phyloP scores from a whole-genome alignment of 2,888 invertebrate species.

The Drosophila picticornis region DNA sequence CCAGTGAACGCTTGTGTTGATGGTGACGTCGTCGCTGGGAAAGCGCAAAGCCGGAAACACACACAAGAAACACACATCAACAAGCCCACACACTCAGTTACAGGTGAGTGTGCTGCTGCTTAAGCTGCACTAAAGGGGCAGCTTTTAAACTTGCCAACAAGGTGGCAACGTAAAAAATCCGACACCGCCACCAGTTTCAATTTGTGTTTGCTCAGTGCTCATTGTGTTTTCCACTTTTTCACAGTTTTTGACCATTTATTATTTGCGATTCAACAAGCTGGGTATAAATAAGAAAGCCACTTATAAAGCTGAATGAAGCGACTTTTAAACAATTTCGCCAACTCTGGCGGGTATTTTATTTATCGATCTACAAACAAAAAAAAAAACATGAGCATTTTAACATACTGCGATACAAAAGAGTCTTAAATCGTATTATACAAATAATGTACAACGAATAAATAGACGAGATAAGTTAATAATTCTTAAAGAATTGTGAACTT shows the following conservation, averaged over 20 bases:
- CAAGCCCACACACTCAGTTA: constrained; percentile 14
- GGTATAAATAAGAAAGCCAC: constrained; percentile 60
- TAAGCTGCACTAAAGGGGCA: constrained; percentile 61
- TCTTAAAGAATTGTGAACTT: neutral
- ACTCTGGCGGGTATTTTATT: constrained; percentile 2
- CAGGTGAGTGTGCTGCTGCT: constrained; percentile 31
- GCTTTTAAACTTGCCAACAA: constrained; percentile 72
- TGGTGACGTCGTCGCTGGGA: constrained; percentile 53
- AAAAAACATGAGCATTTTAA: neutral
- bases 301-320: constrained; percentile 52
- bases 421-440: neutral
- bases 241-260: constrained; percentile 27
- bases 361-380: constrained; percentile 16
- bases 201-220: constrained; percentile 65
- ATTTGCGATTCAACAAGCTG: constrained; percentile 52
- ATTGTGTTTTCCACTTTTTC: constrained; percentile 57
- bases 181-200: constrained; percentile 61
- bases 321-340: constrained; percentile 48
- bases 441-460: neutral
- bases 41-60: constrained; percentile 74
- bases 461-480: neutral
- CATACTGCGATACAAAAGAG: neutral
- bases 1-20: constrained; percentile 58
- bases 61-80: constrained; percentile 40
- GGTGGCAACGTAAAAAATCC: constrained; percentile 76